Conservation (phyloP, 2,113 vertebrate genomes). For the Rhinichthys klamathensis region DNA sequence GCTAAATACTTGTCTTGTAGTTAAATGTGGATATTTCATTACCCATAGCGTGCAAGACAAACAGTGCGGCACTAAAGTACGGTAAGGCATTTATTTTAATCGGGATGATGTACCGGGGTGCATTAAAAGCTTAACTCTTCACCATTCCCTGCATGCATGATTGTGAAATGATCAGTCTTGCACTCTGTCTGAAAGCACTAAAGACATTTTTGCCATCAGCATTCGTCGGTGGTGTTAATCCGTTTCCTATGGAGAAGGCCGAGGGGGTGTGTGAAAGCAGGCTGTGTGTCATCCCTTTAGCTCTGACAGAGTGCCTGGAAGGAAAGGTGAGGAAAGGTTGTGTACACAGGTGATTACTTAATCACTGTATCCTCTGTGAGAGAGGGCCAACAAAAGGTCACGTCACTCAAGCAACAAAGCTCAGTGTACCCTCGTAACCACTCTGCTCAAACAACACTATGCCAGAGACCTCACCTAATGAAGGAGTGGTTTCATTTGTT, state of each 20-base stretch:
- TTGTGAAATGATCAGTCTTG: conserved; percentile 53
- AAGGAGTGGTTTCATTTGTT: conserved; percentile 44
- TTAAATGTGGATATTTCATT: conserved; percentile 29
- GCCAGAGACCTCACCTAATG: conserved; percentile 40
- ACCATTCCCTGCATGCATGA: conserved; percentile 62
- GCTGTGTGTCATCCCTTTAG: conserved; percentile 63
- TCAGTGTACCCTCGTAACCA: conserved; percentile 65
- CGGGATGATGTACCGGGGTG: conserved; percentile 46
- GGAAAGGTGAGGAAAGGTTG: conserved; percentile 66
- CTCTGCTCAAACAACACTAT: conserved; percentile 56
- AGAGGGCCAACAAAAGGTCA: conserved; percentile 74
- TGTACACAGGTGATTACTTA: conserved; percentile 82
- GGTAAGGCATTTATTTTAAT: conserved; percentile 27
- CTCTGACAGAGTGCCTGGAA: conserved; percentile 70
- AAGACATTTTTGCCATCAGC: conserved; percentile 63
- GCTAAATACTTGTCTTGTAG: neutral
- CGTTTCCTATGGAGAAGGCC: conserved; percentile 63
- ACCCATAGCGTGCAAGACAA: neutral
- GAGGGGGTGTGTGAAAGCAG: conserved; percentile 43
- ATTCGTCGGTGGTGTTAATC: conserved; percentile 63
- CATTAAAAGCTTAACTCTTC: conserved; percentile 77
- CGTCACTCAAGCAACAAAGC: conserved; percentile 71
- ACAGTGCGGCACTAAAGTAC: conserved; percentile 13
- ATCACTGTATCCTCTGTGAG: conserved; percentile 72
- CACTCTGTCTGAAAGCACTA: conserved; percentile 43